Conservation (phyloP, 2,888 invertebrate species). For the Leuctra nigra region DNA sequence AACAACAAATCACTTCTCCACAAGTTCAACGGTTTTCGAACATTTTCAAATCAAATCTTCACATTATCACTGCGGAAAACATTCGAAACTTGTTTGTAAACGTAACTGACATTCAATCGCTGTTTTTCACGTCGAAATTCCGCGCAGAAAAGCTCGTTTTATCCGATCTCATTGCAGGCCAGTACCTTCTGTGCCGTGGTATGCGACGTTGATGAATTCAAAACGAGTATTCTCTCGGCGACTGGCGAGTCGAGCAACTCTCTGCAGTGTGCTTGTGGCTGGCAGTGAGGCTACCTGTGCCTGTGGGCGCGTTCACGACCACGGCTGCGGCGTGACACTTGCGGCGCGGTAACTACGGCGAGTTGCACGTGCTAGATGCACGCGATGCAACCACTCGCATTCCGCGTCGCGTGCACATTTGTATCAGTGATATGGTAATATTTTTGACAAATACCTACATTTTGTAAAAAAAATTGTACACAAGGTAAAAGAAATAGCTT, state of each 20-base stretch:
- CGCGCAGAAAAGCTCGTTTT: not conserved
- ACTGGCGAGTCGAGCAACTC: no score
- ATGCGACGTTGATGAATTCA: not conserved
- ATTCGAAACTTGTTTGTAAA: no score
- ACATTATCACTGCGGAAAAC: not conserved
- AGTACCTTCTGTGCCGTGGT: not conserved
- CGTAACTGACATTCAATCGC: no score
- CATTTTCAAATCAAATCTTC: not conserved
- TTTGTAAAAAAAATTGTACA: no score
- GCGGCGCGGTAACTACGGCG: not conserved
- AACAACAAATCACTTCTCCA: not conserved
- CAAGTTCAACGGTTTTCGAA: not conserved
- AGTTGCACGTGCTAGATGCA: no score
- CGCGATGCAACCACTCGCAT: no score
- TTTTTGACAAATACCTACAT: no score
- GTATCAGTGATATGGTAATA: no score
- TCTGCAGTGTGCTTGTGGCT: not conserved
- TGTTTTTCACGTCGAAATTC: no score
- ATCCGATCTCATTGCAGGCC: slow-evolving; percentile 2
- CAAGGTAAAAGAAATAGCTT: no score
- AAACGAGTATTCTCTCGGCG: slow-evolving; percentile 9
- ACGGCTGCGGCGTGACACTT: not conserved
- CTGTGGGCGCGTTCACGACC: not conserved
- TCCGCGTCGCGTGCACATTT: no score
- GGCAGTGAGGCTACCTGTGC: not conserved